Base-by-base conservation (phyloP, 2,113 vertebrate genomes). In the Brachypodius melanocephalos region DNA sequence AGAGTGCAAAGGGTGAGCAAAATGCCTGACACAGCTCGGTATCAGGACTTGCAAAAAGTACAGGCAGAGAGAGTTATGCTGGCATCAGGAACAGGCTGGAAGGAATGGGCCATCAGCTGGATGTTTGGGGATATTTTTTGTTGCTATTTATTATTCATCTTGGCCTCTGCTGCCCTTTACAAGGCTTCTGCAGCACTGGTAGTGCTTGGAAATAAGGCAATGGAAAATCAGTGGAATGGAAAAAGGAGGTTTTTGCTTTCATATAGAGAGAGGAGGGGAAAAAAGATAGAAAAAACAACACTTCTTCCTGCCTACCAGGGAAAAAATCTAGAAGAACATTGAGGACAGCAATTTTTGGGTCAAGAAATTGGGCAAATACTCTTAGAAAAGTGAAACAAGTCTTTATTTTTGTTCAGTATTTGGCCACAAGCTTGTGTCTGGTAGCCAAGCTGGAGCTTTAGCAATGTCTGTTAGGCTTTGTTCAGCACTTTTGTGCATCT, bases 261-360 rank as follows among this genome's bases (percentile, higher is more conserved):
- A 2, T 34, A 22, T 5, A 32, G 17, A 34, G n/a, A 42, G 5
- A 3, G 24, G 5, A 8, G 0, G 16, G 17, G 6, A 1, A 8
- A 52, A 49, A 43, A 12, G 1, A 46, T 16, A 29, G 2, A 6
- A 28, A n/a, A 88, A 71, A 8, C 7, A 59, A 9, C 4, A 29
- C 32, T 75, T 66, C n/a, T 65, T 78, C 10, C 12, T 52, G 6
- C 14, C 36, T 59, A 12, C 22, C 8, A 29, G 9, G 51, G 31
- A 78, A 78, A 28, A 71, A 45, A n/a, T 45, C 19, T 31, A 43
- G 40, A 85, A 61, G 17, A 54, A 24, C 13, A 4, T 25, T 57
- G 49, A 80, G 26, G 24, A 40, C 4, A 76, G 57, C 12, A 21
- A 32, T 19, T 29, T 55, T 82, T 85, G 4, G 25, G 26, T 88